phyloP scores from a whole-genome alignment of 1,140 invertebrate genomes.

The Probaryconus sp. region DNA sequence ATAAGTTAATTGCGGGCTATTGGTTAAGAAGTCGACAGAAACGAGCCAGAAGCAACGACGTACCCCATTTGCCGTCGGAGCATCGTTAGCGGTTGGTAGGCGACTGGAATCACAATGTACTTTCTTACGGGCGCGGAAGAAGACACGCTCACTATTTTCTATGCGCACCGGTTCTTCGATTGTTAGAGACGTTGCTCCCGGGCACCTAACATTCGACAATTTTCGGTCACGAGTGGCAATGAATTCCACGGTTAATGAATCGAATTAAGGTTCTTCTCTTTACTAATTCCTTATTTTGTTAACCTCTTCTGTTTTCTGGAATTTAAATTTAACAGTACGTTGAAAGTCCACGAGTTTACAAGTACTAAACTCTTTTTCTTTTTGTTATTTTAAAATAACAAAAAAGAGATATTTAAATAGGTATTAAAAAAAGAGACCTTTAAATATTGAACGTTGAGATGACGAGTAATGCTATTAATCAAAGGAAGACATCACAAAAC shows the following conservation, averaged over 20 bases:
- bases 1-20: constrained; percentile 79
- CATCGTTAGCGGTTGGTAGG: constrained; percentile 76
- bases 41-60: constrained; percentile 60
- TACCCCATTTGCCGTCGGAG: constrained; percentile 64
- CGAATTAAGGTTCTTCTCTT: constrained; percentile 49
- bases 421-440: too few relatives aligned
- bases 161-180: constrained; percentile 63
- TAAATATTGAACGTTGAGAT: too few relatives aligned
- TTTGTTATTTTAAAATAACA: too few relatives aligned
- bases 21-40: constrained; percentile 76
- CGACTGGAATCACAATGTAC: constrained; percentile 77
- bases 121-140: constrained; percentile 70
- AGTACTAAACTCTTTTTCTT: too few relatives aligned
- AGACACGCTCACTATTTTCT: constrained; percentile 66
- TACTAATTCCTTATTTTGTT: constrained; percentile 26
- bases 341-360: too few relatives aligned
- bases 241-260: constrained; percentile 53
- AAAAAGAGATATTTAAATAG: too few relatives aligned
- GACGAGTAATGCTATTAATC: constrained; percentile 65
- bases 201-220: constrained; percentile 59
- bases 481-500: constrained; percentile 58
- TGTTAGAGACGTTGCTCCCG: constrained; percentile 49
- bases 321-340: constrained; percentile 17
- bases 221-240: constrained; percentile 33
- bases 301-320: constrained; percentile 5